These are phyloP conservation scores for Anastatus disparis DNA, from an alignment of 1,140 invertebrate genomes.

Conservation along the genomic window DNA sequence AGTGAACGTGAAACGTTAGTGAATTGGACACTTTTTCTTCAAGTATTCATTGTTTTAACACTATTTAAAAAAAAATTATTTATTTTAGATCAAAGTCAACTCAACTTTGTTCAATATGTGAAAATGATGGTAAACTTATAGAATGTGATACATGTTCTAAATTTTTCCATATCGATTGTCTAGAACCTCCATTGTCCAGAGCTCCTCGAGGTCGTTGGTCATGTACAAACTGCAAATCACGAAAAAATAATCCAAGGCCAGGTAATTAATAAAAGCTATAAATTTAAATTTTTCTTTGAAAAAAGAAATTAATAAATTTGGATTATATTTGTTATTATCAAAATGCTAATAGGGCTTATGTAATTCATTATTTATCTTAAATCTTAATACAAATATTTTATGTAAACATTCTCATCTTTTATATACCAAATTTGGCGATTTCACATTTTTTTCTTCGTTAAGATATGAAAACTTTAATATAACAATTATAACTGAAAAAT, in stretches of 20 bases:
- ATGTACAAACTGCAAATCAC: constrained; percentile 68
- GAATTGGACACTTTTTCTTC: not conserved
- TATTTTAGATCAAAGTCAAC: constrained; percentile 45
- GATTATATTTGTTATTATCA: too few relatives aligned
- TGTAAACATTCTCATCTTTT: too few relatives aligned
- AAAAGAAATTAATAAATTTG: too few relatives aligned
- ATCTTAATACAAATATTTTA: too few relatives aligned
- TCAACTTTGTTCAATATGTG: constrained; percentile 54
- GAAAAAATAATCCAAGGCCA: constrained; percentile 54
- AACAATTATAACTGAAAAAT: too few relatives aligned
- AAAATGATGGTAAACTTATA: constrained; percentile 67
- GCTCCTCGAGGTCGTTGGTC: constrained; percentile 72
- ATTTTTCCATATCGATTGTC: constrained; percentile 71
- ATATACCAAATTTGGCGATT: too few relatives aligned
- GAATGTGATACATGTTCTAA: constrained; percentile 70
- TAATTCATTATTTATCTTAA: too few relatives aligned
- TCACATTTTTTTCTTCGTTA: too few relatives aligned
- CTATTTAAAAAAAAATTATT: constrained; percentile 22
- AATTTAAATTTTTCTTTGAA: too few relatives aligned
- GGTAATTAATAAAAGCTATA: too few relatives aligned
- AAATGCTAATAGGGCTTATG: too few relatives aligned
- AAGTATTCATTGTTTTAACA: not conserved
- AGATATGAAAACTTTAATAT: too few relatives aligned
- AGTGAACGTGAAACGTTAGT: constrained; percentile 52
- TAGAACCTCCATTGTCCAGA: constrained; percentile 70